Evolutionary conservation across 2,797 vertebrate species (phyloP).

Genomic region (Avahi laniger): DNA sequence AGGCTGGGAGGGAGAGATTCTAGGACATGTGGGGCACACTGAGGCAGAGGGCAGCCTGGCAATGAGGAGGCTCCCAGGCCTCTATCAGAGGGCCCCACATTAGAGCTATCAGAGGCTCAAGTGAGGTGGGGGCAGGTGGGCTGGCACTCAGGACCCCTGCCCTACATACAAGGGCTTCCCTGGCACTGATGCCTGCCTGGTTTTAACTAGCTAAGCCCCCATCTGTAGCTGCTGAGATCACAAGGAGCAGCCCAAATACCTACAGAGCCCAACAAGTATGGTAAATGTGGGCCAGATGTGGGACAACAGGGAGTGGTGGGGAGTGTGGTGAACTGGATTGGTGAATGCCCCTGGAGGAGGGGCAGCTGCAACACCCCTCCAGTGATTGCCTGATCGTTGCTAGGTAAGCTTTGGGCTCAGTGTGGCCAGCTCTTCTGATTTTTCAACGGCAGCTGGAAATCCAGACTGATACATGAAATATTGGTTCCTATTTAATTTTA

Average conservation of each 20-base stretch:
- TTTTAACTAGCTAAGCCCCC: not conserved
- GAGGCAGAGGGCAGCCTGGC: not conserved
- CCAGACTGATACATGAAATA: not conserved
- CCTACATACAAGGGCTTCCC: not conserved
- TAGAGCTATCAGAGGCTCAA: not conserved
- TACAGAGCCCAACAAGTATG: not conserved
- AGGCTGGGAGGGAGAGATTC: not conserved
- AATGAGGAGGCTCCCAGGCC: not conserved
- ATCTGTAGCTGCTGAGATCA: not conserved
- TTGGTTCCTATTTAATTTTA: not conserved
- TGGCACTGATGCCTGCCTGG: not conserved
- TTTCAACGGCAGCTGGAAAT: not conserved
- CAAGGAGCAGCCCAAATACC: not conserved
- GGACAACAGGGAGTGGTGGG: not conserved
- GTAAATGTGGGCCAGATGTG: not conserved
- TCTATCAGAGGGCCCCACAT: not conserved
- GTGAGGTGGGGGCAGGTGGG: not conserved
- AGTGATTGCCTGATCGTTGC: not conserved
- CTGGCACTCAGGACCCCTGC: not conserved
- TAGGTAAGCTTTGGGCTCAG: not conserved
- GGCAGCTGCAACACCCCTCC: not conserved
- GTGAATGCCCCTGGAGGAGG: not conserved
- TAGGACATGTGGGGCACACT: not conserved
- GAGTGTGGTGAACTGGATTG: not conserved
- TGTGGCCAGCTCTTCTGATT: not conserved